Evolutionary conservation across 2,888 invertebrate genomes (phyloP).

Genomic region (Drosophila quinaria): DNA sequence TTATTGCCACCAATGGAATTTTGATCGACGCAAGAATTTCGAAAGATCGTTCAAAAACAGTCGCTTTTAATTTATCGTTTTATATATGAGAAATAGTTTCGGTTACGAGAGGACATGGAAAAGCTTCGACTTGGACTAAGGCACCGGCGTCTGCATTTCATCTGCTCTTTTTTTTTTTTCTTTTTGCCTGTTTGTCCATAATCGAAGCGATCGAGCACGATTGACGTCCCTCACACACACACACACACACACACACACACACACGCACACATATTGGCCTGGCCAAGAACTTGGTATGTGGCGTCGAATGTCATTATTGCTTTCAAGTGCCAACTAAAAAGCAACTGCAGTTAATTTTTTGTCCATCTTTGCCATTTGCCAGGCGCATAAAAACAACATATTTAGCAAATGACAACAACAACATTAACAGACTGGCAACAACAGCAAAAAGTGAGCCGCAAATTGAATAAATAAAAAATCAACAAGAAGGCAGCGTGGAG

Average conservation of each 20-base stretch:
- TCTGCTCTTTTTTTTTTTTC: slow-evolving; percentile 16
- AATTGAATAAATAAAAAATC: slow-evolving; percentile 83
- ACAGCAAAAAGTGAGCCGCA: slow-evolving; percentile 63
- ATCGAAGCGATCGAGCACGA: slow-evolving; percentile 77
- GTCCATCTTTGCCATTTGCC: slow-evolving; percentile 72
- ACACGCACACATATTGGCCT: slow-evolving; percentile 31
- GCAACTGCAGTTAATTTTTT: slow-evolving; percentile 81
- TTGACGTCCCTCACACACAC: slow-evolving; percentile 68
- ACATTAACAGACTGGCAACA: slow-evolving; percentile 53
- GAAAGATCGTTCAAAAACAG: slow-evolving; percentile 84
- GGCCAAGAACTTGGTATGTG: slow-evolving; percentile 81
- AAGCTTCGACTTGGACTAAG: too few relatives aligned
- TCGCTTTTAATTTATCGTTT: slow-evolving; percentile 85
- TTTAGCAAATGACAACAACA: slow-evolving; percentile 84
- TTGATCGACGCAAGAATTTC: slow-evolving; percentile 86
- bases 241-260: slow-evolving; percentile 26
- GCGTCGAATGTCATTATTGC: slow-evolving; percentile 85
- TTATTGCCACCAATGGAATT: slow-evolving; percentile 84
- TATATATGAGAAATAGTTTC: slow-evolving; percentile 85
- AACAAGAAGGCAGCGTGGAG: slow-evolving; percentile 44
- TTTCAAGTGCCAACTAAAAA: slow-evolving; percentile 84
- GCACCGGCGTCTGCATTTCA: slow-evolving; percentile 58
- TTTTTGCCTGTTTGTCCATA: slow-evolving; percentile 61
- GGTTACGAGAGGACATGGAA: slow-evolving; percentile 56
- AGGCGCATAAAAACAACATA: slow-evolving; percentile 83